Percentiles rank a stretch among this genome's conserved stretches.
Conservation (phyloP, 2,888 invertebrate species). For the Caenorhabditis drosophilae region DNA sequence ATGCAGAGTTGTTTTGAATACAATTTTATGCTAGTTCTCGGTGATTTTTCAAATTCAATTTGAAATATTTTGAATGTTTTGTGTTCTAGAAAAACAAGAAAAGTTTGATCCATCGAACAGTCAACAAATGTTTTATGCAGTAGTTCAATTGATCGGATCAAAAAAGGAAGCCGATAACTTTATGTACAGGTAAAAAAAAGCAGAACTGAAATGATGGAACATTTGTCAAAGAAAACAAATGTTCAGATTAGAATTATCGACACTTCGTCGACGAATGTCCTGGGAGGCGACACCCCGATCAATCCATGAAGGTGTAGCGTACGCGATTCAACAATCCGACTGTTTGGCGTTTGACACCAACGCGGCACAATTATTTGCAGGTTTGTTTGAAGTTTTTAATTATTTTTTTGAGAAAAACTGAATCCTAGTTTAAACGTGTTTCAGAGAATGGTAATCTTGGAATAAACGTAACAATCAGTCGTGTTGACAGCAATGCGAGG, state of each 20-base stretch:
- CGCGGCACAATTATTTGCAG: slow-evolving; percentile 93
- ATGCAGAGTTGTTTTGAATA: slow-evolving; percentile 99
- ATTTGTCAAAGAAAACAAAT: too few species aligned
- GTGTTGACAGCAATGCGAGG: slow-evolving; percentile 13
- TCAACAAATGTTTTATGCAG: slow-evolving; percentile 77
- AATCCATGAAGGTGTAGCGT: slow-evolving; percentile 94
- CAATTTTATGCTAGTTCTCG: slow-evolving; percentile 98
- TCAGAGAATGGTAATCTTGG: slow-evolving; percentile 94
- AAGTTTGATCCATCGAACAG: slow-evolving; percentile 81
- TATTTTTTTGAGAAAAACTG: slow-evolving; percentile 1
- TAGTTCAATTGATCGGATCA: slow-evolving; percentile 97
- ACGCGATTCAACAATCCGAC: slow-evolving; percentile 95
- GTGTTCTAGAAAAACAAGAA: slow-evolving; percentile 76
- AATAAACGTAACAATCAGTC: slow-evolving; percentile 96
- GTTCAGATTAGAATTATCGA: slow-evolving; percentile 88
- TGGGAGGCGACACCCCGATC: slow-evolving; percentile 99
- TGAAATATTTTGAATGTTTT: slow-evolving; percentile 1
- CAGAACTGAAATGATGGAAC: too few species aligned
- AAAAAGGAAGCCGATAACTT: slow-evolving; percentile 98
- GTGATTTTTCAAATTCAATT: background rate
- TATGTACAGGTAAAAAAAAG: slow-evolving; percentile 80
- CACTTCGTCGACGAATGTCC: slow-evolving; percentile 88
- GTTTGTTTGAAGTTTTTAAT: slow-evolving; percentile 12
- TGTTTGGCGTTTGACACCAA: slow-evolving; percentile 98
- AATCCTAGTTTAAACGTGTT: slow-evolving; percentile 5